Conservation (phyloP, 2,888 invertebrate genomes). For the Spisula subtruncata region DNA sequence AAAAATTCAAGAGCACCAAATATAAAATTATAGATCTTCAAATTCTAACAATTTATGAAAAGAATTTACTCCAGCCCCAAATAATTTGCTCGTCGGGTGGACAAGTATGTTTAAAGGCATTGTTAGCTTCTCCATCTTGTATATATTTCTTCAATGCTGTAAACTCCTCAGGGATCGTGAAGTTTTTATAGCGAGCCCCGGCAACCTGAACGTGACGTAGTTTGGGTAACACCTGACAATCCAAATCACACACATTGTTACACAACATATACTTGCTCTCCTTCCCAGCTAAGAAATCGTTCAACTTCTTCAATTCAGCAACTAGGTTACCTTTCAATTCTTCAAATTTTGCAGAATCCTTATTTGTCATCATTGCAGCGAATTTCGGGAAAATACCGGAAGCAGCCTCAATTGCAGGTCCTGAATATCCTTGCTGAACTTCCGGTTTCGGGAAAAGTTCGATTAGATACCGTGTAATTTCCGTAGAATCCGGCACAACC, state of each 20-base stretch:
- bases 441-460: slow-evolving; percentile 60
- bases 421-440: slow-evolving; percentile 55
- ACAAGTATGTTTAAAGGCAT: slow-evolving; percentile 69
- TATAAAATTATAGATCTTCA: too few relatives aligned
- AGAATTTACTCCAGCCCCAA: slow-evolving; percentile 74
- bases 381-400: slow-evolving; percentile 74
- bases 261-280: slow-evolving; percentile 63
- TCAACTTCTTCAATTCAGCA: slow-evolving; percentile 70
- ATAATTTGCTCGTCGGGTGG: slow-evolving; percentile 75
- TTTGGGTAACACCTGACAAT: slow-evolving; percentile 77
- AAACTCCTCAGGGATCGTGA: slow-evolving; percentile 72
- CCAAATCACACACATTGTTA: slow-evolving; percentile 71
- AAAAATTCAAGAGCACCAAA: too few relatives aligned
- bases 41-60: neutral
- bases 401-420: slow-evolving; percentile 68
- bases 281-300: slow-evolving; percentile 67
- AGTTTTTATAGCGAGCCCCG: slow-evolving; percentile 70
- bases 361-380: slow-evolving; percentile 75
- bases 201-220: slow-evolving; percentile 75
- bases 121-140: slow-evolving; percentile 54
- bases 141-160: slow-evolving; percentile 69
- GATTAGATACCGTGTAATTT: slow-evolving; percentile 72
- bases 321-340: slow-evolving; percentile 66
- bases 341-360: slow-evolving; percentile 60
- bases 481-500: slow-evolving; percentile 74